Base-by-base conservation (phyloP, 2,113 vertebrate genomes). In the Phylloscopus trochilus region DNA sequence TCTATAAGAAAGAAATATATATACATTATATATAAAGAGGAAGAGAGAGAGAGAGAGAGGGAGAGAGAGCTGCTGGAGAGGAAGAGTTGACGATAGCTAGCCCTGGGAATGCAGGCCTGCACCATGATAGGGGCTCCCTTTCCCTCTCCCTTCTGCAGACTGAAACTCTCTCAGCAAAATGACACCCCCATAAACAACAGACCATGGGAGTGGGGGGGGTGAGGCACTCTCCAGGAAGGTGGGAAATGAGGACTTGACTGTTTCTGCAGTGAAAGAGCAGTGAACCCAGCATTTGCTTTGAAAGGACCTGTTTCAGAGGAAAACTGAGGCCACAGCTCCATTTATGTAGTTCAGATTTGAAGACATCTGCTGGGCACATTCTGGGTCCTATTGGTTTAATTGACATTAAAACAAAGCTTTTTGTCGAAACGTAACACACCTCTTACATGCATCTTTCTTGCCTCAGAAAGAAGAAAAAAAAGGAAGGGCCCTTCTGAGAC, bases 1-100 rank as follows among this genome's bases (percentile, higher is more conserved):
- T 77, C 11, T 20, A 33, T 55, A 39, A 75, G 69, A 77, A 62
- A 53, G 3, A 81, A 30, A 53, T n/a, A 46, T 41, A 74, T 5
- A 16, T 11, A 9, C 4, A 49, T 4, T 0, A 41, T 37, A 37
- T 11, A 43, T 10, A 58, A 8, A 47, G 41, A 47, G 10, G 18
- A 46, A 35, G 11, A 26, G 16, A 46, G 33, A 19, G 24, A 39
- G 37, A 14, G 9, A 26, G 28, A 18, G 28, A 26, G 17, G 21
- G 13, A 11, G 63, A 33, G 18, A 10, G 16, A 30, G 23, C 15
- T 77, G 51, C 39, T 70, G 39, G 56, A 84, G 13, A 49, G n/a
- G 20, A 52, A 30, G 15, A 87, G 43, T 4, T 59, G 23, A 6
- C 0, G 0, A 15, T 0, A 75, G 44, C 31, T 52, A 44, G 67